Evolutionary conservation across 2,888 invertebrate species (phyloP).

Genomic region (Arctia plantaginis): DNA sequence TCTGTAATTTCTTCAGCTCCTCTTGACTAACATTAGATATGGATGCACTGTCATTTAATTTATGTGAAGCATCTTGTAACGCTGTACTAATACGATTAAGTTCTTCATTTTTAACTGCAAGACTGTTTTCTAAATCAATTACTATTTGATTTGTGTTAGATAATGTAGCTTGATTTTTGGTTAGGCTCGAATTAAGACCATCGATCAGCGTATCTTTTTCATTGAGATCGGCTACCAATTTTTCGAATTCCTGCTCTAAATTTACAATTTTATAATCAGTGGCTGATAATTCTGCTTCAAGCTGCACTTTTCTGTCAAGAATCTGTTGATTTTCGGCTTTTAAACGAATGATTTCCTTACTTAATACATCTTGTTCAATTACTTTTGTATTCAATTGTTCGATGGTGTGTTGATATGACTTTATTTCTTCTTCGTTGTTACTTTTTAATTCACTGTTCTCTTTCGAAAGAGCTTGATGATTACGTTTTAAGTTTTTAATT

Average conservation of each 20-base stretch:
- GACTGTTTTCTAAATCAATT: constrained; percentile 60
- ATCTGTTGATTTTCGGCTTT: constrained; percentile 67
- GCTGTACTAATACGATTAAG: constrained; percentile 63
- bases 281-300: constrained; percentile 67
- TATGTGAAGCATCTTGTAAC: constrained; percentile 55
- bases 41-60: constrained; percentile 49
- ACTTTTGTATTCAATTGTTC: constrained; percentile 61
- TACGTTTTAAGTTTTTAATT: constrained; percentile 48
- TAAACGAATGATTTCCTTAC: constrained; percentile 58
- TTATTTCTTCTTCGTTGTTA: constrained; percentile 47
- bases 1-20: constrained; percentile 63
- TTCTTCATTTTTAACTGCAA: constrained; percentile 66
- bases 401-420: constrained; percentile 54
- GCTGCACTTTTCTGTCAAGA: constrained; percentile 58
- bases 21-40: constrained; percentile 59
- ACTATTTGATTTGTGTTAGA: constrained; percentile 58
- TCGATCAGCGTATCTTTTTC: constrained; percentile 78
- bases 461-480: constrained; percentile 48
- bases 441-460: constrained; percentile 61
- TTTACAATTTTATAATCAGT: constrained; percentile 70
- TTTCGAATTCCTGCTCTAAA: constrained; percentile 77
- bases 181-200: constrained; percentile 62
- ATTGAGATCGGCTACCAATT: constrained; percentile 69
- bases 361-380: constrained; percentile 58
- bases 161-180: constrained; percentile 60